Conservation (phyloP, 2,888 invertebrate species). For the Parasteatoda lunata region DNA sequence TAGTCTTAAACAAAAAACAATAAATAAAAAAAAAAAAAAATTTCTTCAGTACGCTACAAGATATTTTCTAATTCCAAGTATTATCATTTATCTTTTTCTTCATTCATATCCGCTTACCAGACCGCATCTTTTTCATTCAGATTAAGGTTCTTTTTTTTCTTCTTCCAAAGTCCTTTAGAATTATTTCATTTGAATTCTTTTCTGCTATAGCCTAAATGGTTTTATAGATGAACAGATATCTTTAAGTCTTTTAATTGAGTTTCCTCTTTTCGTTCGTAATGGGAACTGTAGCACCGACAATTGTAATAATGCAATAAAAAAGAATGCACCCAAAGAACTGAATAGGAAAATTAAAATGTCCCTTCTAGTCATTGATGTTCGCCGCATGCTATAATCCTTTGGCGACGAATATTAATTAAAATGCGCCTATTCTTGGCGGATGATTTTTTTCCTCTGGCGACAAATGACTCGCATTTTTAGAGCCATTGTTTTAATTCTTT, state of each 20-base stretch:
- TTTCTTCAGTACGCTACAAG: background rate
- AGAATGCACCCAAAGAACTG: conserved; percentile 9
- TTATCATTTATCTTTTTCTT: conserved; percentile 11
- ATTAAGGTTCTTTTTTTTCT: background rate
- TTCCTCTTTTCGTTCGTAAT: conserved; percentile 32
- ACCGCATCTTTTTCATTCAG: conserved; percentile 22
- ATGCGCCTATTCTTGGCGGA: conserved; percentile 40
- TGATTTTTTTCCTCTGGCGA: conserved; percentile 13
- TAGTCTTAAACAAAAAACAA: background rate
- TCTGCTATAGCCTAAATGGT: conserved; percentile 57
- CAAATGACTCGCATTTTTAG: conserved; percentile 10
- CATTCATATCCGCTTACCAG: conserved; percentile 37
- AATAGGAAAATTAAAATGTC: conserved; percentile 59
- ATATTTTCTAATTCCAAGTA: background rate
- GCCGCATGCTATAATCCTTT: conserved; percentile 53
- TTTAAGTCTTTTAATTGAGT: conserved; percentile 56
- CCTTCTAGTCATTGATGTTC: conserved; percentile 46
- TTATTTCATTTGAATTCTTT: conserved; percentile 47
- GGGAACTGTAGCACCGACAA: conserved; percentile 27
- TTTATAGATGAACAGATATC: conserved; percentile 43
- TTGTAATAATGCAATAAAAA: conserved; percentile 42
- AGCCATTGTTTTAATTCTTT: conserved; percentile 16
- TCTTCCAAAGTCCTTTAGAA: conserved; percentile 3
- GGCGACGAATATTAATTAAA: conserved; percentile 62
- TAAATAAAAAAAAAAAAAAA: no score